Conservation (phyloP, 2,888 invertebrate species). For the Chrysomela aeneicollis region DNA sequence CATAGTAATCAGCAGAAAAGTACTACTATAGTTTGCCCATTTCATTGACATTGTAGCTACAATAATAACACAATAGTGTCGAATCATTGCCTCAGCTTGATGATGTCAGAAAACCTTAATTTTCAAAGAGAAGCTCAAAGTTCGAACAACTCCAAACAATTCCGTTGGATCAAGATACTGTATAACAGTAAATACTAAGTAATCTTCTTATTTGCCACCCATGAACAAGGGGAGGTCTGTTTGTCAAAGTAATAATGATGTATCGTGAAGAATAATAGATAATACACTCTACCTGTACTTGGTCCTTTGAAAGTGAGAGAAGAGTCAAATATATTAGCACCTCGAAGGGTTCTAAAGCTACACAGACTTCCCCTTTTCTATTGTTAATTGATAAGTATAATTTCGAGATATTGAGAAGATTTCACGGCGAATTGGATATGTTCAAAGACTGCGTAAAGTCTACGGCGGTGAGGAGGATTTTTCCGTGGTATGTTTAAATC, state of each 20-base stretch:
- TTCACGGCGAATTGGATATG: not conserved
- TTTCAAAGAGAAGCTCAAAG: no score
- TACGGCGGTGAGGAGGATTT: not conserved
- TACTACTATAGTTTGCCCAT: no score
- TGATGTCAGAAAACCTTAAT: no score
- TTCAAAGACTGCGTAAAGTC: not conserved
- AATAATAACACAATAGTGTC: no score
- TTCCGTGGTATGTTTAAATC: not conserved
- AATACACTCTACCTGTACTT: conserved; percentile 15
- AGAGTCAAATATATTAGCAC: conserved; percentile 24
- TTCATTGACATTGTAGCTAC: no score
- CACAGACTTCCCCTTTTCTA: conserved; percentile 18
- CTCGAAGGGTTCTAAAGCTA: conserved; percentile 8
- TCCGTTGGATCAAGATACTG: not conserved
- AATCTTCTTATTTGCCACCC: conserved; percentile 31
- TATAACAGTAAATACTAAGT: not conserved
- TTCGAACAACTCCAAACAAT: no score
- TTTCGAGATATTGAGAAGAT: conserved; percentile 2
- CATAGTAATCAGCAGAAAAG: no score
- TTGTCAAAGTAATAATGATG: conserved; percentile 27
- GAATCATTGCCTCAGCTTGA: no score
- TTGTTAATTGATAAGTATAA: conserved; percentile 12
- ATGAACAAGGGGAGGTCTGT: conserved; percentile 27
- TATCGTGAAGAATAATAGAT: conserved; percentile 19
- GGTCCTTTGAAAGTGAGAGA: conserved; percentile 6